phyloP scores from a whole-genome alignment of 2,797 vertebrate species.

The Dendrocincla fuliginosa region DNA sequence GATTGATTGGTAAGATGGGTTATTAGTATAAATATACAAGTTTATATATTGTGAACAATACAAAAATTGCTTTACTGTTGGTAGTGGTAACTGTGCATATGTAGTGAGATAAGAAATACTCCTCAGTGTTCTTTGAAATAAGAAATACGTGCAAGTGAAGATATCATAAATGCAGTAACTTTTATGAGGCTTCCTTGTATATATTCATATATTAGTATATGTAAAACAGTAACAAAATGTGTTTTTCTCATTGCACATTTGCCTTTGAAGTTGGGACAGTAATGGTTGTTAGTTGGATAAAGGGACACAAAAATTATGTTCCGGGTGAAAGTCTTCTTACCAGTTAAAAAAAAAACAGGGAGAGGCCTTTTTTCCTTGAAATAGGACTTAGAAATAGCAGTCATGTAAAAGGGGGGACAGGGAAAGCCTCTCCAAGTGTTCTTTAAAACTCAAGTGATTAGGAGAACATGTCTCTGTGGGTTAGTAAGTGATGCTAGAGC shows the following conservation, averaged over 20 bases:
- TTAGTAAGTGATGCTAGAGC: not conserved
- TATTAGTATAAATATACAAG: conserved; percentile 81
- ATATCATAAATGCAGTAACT: not conserved
- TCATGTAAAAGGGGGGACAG: not conserved
- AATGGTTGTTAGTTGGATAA: not conserved
- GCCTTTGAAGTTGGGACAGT: not conserved
- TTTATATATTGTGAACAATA: conserved; percentile 72
- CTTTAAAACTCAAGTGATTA: not conserved
- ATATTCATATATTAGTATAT: not conserved
- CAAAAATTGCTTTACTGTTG: conserved; percentile 61
- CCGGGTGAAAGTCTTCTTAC: not conserved
- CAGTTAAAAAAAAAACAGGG: not conserved
- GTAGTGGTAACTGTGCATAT: conserved; percentile 31
- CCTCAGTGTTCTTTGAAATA: not conserved
- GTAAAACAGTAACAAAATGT: not conserved
- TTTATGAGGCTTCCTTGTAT: not conserved
- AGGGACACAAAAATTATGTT: not conserved
- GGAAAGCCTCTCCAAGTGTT: not conserved
- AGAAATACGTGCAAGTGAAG: not conserved
- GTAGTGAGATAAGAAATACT: not conserved
- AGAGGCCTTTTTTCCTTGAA: not conserved
- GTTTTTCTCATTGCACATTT: not conserved
- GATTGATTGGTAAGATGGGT: conserved; percentile 94
- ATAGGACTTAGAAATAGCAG: not conserved
- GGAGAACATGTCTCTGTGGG: not conserved